Evolutionary conservation across 2,797 vertebrate genomes (phyloP), one percentile per base, ranked within the genome.

Genomic region (Helarctos malayanus): DNA sequence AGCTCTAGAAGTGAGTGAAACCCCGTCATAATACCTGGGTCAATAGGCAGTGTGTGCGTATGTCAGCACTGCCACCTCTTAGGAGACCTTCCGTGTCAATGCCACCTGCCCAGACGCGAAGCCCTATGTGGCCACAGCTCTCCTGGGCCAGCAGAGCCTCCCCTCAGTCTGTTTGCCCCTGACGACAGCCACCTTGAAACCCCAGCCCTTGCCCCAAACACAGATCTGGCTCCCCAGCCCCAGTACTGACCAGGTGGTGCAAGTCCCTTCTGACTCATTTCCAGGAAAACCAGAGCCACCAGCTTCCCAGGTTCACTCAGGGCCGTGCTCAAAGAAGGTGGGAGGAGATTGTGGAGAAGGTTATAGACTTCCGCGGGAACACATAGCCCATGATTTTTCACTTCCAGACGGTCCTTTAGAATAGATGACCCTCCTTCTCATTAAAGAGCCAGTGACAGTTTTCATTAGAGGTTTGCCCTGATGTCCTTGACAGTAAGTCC

Each of bases 351-450:
- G 27, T 29, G 35, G 54, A 52, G 76, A 56, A 71, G 23, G 63
- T 29, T 25, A 11, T 0, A 11, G 13, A 45, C 89, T 45, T 78
- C 38, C 84, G 54, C 0, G 0, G 56, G 69, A 59, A 32, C 38
- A 35, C n/a, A 8, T 0, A 69, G 80, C 79, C 78, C 2, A 0
- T 59, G 79, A 35, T 49, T 61, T 84, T 4, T 47, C 35, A 81
- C 96, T 94, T 84, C 73, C 63, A 95, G 85, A 75, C 81, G 29
- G 89, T 63, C 54, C 56, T 84, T 63, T 18, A 10, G 10, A 21
- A 23, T 35, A 52, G 38, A 54, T 38, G 5, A 0, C 32, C 89
- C 88, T 78, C 78, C 47, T 79, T 52, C 95, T 91, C 76, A 29
- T 78, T 90, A 85, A 61, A 95, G 90, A 29, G 12, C 81, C 18